Base-by-base conservation (phyloP, 2,113 vertebrate genomes). In the Gnathonemus echidnorhynchus region DNA sequence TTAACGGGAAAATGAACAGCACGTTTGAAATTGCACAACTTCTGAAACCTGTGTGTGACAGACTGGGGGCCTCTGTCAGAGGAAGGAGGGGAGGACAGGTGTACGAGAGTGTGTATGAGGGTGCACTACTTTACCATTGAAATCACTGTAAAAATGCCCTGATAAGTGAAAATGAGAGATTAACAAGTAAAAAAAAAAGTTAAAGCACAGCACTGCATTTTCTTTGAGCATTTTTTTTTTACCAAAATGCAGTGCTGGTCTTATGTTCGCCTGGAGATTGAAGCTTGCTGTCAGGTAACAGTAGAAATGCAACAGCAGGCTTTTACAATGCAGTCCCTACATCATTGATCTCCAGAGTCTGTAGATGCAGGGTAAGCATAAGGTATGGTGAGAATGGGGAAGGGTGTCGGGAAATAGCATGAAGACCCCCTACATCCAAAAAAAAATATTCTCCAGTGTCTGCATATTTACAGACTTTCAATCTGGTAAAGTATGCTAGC, bases 21-120 rank as follows among this genome's bases (percentile, higher is more conserved):
- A 94, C 93, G 93, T 80, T 80, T 95, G 94, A 92, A 96, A 94
- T 97, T 97, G 95, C 96, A 96, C 95, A 94, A 94, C 92, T 94
- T 93, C 94, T 92, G 95, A 95, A 70, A 94, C 95, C 95, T 96
- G 95, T 96, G 95, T 96, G 96, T 96, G 95, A 94, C 90, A 92
- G 93, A 42, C 62, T 70, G 27, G 62, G 93, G 93, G 95, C 95
- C 95, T 94, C 91, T 92, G 95, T 92, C 96, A 49, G 94, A 93
- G 92, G 92, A 94, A 93, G 94, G 96, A 95, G 95, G 95, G 95
- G 94, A 90, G 77, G 91, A 90, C 93, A 93, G 94, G 92, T 93
- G 92, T 94, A 92, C 93, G 93, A 93, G 88, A 91, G 94, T 50
- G 86, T 91, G 48, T 74, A 89, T 89, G 88, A 88, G 80, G 45